Conservation (phyloP, 2,797 vertebrate genomes). For the Tragelaphus eurycerus region DNA sequence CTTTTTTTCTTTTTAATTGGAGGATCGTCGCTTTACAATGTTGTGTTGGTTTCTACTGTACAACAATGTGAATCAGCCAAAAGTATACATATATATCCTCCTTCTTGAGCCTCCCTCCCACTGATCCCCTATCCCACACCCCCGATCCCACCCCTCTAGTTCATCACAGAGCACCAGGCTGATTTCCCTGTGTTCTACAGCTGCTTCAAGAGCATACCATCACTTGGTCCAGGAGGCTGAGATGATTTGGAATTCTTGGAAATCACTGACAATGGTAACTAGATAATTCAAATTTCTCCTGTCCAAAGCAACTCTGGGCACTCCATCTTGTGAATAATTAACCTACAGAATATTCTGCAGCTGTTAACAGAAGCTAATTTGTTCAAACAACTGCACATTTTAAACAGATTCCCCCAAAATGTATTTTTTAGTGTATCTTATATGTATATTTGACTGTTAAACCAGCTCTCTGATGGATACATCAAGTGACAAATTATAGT, state of each 20-base stretch:
- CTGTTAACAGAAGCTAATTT: not conserved
- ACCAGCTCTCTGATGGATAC: not conserved
- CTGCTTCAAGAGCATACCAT: not conserved
- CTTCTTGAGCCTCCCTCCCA: not conserved
- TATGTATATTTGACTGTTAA: not conserved
- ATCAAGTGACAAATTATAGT: conserved; percentile 12
- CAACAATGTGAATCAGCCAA: not conserved
- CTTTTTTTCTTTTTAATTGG: not conserved
- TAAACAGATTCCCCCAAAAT: not conserved
- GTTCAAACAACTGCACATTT: not conserved
- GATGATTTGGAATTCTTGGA: not conserved
- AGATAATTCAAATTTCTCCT: not conserved
- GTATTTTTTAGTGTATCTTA: not conserved
- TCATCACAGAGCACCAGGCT: not conserved
- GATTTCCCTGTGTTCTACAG: not conserved
- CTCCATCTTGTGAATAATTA: not conserved
- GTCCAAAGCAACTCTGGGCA: not conserved
- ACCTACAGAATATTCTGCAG: not conserved
- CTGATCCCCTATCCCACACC: not conserved
- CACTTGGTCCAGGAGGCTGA: not conserved
- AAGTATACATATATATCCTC: not conserved
- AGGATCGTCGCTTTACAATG: not conserved
- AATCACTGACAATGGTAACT: not conserved
- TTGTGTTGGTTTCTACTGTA: not conserved
- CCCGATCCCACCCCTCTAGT: not conserved